phyloP scores from a whole-genome alignment of 2,113 vertebrate species.

The Platichthys stellatus region DNA sequence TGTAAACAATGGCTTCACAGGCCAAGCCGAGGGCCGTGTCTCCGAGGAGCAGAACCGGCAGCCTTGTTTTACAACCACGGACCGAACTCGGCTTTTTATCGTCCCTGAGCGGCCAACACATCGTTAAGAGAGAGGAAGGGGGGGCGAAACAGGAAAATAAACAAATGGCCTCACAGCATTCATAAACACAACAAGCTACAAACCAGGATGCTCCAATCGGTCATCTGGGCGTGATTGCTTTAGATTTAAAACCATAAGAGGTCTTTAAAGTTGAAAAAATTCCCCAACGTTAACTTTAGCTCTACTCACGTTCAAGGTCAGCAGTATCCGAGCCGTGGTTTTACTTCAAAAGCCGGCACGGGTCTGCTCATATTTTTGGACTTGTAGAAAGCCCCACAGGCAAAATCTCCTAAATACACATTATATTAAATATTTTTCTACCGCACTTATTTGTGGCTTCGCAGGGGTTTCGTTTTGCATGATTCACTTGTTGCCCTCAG shows the following conservation, averaged over 20 bases:
- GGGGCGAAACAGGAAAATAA: conserved; percentile 44
- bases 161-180: conserved; percentile 66
- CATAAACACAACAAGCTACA: conserved; percentile 54
- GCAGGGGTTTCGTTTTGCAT: conserved; percentile 61
- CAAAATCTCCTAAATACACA: conserved; percentile 39
- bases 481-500: conserved; percentile 60
- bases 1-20: conserved; percentile 70
- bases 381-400: conserved; percentile 4
- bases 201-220: conserved; percentile 65
- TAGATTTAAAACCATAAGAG: conserved; percentile 44
- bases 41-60: conserved; percentile 47
- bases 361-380: conserved; percentile 24
- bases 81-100: conserved; percentile 64
- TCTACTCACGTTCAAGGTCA: conserved; percentile 45
- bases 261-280: conserved; percentile 34
- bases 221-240: conserved; percentile 53
- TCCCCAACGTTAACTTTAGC: conserved; percentile 22
- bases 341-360: conserved; percentile 39
- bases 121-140: conserved; percentile 49
- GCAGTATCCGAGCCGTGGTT: conserved; percentile 22
- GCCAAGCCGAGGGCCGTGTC: conserved; percentile 55
- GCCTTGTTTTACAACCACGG: conserved; percentile 64
- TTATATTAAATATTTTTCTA: conserved; percentile 70
- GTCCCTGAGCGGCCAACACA: conserved; percentile 46
- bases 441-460: conserved; percentile 64